Conservation (phyloP, 2,797 vertebrate species). For the Clarias platycephalus region DNA sequence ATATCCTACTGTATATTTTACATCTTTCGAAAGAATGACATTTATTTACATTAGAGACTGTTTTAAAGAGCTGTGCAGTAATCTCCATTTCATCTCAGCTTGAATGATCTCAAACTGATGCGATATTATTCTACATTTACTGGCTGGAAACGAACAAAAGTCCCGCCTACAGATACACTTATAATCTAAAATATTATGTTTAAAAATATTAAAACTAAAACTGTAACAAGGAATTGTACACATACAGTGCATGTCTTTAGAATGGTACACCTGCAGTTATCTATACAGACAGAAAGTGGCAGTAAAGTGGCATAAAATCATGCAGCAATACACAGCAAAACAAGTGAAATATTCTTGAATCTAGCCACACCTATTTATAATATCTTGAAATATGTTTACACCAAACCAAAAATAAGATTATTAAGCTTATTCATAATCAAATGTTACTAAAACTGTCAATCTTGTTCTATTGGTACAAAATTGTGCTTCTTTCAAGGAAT, state of each 20-base stretch:
- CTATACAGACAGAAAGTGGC: neutral
- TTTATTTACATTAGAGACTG: neutral
- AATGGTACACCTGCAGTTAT: neutral
- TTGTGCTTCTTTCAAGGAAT: too few relatives aligned
- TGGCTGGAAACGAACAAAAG: neutral
- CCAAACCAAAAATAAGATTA: too few relatives aligned
- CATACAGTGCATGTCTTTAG: neutral
- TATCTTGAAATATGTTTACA: too few relatives aligned
- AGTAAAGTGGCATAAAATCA: neutral
- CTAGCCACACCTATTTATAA: too few relatives aligned
- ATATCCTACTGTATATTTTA: neutral
- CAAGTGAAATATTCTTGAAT: too few relatives aligned
- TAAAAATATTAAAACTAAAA: neutral
- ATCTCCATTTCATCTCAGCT: neutral
- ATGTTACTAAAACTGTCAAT: too few relatives aligned
- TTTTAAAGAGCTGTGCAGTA: neutral
- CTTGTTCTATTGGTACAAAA: too few relatives aligned
- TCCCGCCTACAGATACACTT: neutral
- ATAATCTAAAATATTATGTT: neutral
- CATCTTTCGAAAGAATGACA: neutral
- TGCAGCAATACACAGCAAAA: too few relatives aligned
- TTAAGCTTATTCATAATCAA: too few relatives aligned
- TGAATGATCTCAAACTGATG: neutral
- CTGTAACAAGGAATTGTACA: neutral
- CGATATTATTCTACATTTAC: neutral